Percentiles rank a stretch among this genome's conserved stretches.
Evolutionary conservation across 2,113 vertebrate genomes (phyloP).

Genomic region (Toxotes chatareus): DNA sequence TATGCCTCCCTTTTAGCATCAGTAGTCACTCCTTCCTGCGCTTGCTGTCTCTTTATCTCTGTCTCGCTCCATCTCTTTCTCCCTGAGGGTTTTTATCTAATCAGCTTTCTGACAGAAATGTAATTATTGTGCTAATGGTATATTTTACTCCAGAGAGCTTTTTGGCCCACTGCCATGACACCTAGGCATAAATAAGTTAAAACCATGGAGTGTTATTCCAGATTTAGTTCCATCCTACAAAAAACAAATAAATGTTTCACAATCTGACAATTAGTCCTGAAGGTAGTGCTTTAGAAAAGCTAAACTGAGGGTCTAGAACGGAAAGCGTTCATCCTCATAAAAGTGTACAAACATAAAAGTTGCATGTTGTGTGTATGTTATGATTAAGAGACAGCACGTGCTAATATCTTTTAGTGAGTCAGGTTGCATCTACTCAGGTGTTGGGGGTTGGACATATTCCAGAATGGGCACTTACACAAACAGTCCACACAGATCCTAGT

Average conservation of each 20-base stretch:
- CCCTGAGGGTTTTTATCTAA: slow-evolving; percentile 55
- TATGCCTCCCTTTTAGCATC: slow-evolving; percentile 23
- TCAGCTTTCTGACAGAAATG: slow-evolving; percentile 59
- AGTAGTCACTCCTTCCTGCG: slow-evolving; percentile 18
- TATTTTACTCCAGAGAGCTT: slow-evolving; percentile 46
- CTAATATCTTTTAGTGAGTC: no score
- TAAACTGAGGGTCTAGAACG: not conserved
- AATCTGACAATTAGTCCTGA: not conserved
- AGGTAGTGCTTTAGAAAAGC: not conserved
- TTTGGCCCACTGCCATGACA: slow-evolving; percentile 29
- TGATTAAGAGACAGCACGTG: no score
- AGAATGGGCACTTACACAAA: no score
- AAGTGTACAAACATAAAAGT: no score
- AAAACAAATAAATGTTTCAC: not conserved
- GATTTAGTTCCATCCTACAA: not conserved
- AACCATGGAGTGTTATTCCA: not conserved
- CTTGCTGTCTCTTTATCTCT: slow-evolving; percentile 36
- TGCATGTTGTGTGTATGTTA: no score
- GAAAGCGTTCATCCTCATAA: no score
- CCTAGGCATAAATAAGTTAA: slow-evolving; percentile 5
- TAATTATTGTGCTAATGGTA: slow-evolving; percentile 58
- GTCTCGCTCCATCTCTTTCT: slow-evolving; percentile 23
- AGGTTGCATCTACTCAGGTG: no score
- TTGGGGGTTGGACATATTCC: no score
- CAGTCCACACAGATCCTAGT: no score